phyloP scores from a whole-genome alignment of 2,797 vertebrate genomes.

The Pagetopsis macropterus region DNA sequence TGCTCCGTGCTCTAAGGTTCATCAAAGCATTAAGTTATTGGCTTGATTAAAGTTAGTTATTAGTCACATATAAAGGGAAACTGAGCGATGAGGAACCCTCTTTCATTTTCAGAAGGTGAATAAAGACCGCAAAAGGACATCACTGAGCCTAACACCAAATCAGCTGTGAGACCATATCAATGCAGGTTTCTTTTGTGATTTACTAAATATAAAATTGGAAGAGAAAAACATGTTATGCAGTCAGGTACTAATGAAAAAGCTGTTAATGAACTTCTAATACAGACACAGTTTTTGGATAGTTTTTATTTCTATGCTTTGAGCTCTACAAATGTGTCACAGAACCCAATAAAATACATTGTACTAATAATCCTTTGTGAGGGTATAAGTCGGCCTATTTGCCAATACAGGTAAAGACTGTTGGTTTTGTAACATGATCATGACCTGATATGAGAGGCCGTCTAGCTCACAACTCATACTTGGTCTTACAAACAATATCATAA shows the following conservation, averaged over 20 bases:
- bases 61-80: slow-evolving; percentile 68
- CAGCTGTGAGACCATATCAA: slow-evolving; percentile 6
- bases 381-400: no score
- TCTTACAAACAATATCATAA: no score
- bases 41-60: slow-evolving; percentile 82
- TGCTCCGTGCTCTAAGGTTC: slow-evolving; percentile 76
- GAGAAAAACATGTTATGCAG: not conserved
- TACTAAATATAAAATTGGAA: not conserved
- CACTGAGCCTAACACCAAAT: slow-evolving; percentile 21
- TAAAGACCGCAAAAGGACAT: slow-evolving; percentile 22
- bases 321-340: no score
- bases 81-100: slow-evolving; percentile 40
- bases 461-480: no score
- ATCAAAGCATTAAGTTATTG: slow-evolving; percentile 82
- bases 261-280: not conserved
- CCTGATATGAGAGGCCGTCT: no score
- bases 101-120: slow-evolving; percentile 43
- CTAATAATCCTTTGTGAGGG: no score
- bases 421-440: no score
- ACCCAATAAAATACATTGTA: no score
- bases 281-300: not conserved
- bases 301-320: no score
- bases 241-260: no score
- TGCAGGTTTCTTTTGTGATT: not conserved
- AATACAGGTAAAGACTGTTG: no score